These are phyloP conservation scores for Encarsia formosa DNA, from an alignment of 2,888 invertebrate genomes.

Conservation along the genomic window DNA sequence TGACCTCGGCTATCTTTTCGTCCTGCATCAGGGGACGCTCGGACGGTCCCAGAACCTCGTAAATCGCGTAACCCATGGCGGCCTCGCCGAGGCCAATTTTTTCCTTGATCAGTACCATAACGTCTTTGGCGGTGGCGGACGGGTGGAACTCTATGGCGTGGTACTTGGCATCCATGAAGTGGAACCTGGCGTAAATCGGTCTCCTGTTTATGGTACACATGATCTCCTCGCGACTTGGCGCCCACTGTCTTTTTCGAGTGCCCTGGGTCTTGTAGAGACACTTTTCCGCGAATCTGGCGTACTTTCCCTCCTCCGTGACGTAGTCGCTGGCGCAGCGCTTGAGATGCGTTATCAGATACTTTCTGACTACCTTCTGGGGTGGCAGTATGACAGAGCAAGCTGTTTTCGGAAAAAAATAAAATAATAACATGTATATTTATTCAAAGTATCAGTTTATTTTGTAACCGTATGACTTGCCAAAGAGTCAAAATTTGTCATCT, in stretches of 20 bases:
- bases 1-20: constrained; percentile 90
- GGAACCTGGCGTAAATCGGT: constrained; percentile 85
- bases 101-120: constrained; percentile 79
- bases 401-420: neutral
- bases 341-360: constrained; percentile 84
- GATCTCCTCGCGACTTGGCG: constrained; percentile 89
- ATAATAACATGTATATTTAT: too few species aligned
- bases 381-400: constrained; percentile 81
- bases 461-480: too few species aligned
- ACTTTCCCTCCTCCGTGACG: constrained; percentile 90
- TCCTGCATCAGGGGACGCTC: constrained; percentile 80
- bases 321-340: constrained; percentile 84
- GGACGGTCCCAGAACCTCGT: constrained; percentile 83
- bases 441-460: too few species aligned
- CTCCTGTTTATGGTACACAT: constrained; percentile 87
- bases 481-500: too few species aligned
- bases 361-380: constrained; percentile 77
- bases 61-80: constrained; percentile 84
- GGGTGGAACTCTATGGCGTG: constrained; percentile 94
- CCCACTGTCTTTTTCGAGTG: constrained; percentile 77
- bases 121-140: constrained; percentile 85
- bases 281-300: constrained; percentile 88
- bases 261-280: constrained; percentile 71
- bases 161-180: constrained; percentile 91
- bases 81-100: constrained; percentile 82